Percentiles rank a stretch among this genome's conserved stretches.
phyloP scores from a whole-genome alignment of 2,888 invertebrate species.

The Actias luna region DNA sequence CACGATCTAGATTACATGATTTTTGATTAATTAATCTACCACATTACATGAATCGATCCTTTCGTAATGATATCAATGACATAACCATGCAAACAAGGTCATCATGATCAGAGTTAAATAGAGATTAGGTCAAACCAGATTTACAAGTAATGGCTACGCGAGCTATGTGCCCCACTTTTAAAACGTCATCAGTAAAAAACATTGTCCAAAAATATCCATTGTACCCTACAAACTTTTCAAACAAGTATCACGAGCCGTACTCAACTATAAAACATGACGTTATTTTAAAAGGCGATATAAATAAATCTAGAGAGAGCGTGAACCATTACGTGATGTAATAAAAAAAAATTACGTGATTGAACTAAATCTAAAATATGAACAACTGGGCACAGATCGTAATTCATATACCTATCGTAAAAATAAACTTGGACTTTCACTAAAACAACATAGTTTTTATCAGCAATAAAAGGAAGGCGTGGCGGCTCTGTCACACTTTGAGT shows the following conservation, averaged over 20 bases:
- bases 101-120: constrained; percentile 7
- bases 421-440: constrained; percentile 32
- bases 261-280: neutral
- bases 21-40: constrained; percentile 19
- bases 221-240: neutral
- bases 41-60: constrained; percentile 16
- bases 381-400: constrained; percentile 34
- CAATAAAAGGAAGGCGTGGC: constrained; percentile 3
- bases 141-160: neutral
- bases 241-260: constrained; percentile 2
- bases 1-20: constrained; percentile 17
- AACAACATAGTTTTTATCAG: constrained; percentile 9
- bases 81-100: constrained; percentile 21
- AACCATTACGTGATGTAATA: constrained; percentile 48
- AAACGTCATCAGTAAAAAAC: neutral
- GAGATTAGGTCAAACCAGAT: neutral
- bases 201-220: neutral
- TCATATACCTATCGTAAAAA: constrained; percentile 31
- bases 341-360: constrained; percentile 42
- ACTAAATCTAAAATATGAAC: constrained; percentile 29
- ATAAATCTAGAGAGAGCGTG: constrained; percentile 28
- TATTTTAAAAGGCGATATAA: constrained; percentile 28
- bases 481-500: neutral
- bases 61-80: constrained; percentile 19
- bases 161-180: neutral